Conservation (phyloP, 2,888 invertebrate species). For the Phortica magna region DNA sequence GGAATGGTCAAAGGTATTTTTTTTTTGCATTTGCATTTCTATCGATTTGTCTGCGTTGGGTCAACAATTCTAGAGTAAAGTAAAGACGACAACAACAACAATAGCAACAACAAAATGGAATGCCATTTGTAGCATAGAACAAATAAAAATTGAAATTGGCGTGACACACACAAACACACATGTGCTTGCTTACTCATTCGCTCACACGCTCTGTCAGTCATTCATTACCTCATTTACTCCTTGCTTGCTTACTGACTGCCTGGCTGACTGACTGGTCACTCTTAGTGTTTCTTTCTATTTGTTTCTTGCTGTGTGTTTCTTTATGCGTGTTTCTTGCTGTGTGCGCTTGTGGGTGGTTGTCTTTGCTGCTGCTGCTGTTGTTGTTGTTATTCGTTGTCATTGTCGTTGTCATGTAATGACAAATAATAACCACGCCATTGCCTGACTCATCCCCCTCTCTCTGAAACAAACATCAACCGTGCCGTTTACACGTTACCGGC, state of each 20-base stretch:
- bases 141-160: constrained; percentile 1
- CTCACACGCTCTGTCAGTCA: no score
- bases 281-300: not conserved
- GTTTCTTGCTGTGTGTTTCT: not conserved
- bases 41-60: constrained; percentile 68
- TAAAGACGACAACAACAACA: no score
- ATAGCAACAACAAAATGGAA: not conserved
- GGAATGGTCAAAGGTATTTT: not conserved
- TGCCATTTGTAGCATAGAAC: constrained; percentile 39
- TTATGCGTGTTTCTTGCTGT: no score
- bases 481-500: constrained; percentile 21
- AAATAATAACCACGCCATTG: constrained; percentile 65
- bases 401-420: constrained; percentile 57
- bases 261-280: not conserved
- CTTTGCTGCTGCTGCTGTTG: not conserved
- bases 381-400: constrained; percentile 1
- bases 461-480: constrained; percentile 17
- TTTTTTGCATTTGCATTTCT: constrained; percentile 43
- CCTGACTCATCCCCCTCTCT: constrained; percentile 8
- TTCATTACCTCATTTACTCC: no score
- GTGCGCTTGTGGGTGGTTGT: constrained; percentile 6
- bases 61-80: constrained; percentile 42
- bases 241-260: no score
- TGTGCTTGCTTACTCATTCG: no score
- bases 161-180: constrained; percentile 51